Conservation (phyloP, 2,797 vertebrate genomes). For the Macroramphosus scolopax region DNA sequence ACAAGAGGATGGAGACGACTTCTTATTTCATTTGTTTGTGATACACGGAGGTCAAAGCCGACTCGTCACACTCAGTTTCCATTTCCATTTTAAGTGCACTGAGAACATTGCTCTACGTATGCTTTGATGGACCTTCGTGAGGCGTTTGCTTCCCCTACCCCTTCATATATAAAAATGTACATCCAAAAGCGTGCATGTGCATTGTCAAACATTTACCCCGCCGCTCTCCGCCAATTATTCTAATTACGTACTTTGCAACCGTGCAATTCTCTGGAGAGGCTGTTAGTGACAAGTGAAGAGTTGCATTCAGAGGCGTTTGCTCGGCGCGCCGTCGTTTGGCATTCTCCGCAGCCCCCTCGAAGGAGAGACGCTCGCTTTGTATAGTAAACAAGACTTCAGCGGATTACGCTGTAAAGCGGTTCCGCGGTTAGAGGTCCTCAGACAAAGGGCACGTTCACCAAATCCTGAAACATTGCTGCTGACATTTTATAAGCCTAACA, state of each 20-base stretch:
- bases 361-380: constrained; percentile 53
- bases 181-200: constrained; percentile 28
- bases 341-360: constrained; percentile 42
- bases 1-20: too few species aligned
- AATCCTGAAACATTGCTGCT: constrained; percentile 49
- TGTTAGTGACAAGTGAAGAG: constrained; percentile 52
- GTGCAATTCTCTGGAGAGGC: constrained; percentile 55
- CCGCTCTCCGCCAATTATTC: constrained; percentile 56
- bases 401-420: constrained; percentile 60
- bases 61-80: too few species aligned
- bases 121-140: too few species aligned
- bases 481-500: constrained; percentile 62
- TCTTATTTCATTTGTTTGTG: too few species aligned
- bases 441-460: constrained; percentile 40
- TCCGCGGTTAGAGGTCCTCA: constrained; percentile 58
- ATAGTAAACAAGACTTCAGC: constrained; percentile 61
- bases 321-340: too few species aligned
- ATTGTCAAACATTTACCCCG: constrained; percentile 42
- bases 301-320: too few species aligned
- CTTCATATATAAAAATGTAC: too few species aligned
- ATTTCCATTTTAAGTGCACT: too few species aligned
- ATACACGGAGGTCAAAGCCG: too few species aligned
- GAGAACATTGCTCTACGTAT: too few species aligned
- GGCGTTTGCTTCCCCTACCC: too few species aligned
- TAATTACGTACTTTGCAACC: constrained; percentile 64